These are phyloP conservation scores for Sarcophilus harrisii DNA, from an alignment of 2,797 vertebrate genomes.

Conservation along the genomic window DNA sequence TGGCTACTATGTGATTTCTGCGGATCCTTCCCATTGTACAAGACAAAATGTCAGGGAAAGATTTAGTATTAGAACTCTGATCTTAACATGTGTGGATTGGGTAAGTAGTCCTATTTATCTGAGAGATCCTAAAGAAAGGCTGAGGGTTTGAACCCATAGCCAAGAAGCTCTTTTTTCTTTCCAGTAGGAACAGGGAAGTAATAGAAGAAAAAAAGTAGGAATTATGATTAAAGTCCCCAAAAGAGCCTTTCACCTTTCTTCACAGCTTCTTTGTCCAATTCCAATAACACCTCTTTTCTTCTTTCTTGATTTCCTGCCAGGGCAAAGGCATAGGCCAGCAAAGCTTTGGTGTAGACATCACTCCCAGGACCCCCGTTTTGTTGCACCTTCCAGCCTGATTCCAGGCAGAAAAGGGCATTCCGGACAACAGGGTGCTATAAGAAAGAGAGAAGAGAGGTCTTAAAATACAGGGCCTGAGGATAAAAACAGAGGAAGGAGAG, in stretches of 20 bases:
- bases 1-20: neutral
- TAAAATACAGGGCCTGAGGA: neutral
- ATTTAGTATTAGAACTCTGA: conserved; percentile 5
- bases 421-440: conserved; percentile 73
- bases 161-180: neutral
- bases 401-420: conserved; percentile 80
- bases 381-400: conserved; percentile 58
- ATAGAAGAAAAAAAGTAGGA: neutral
- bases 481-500: neutral
- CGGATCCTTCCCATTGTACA: conserved; percentile 13
- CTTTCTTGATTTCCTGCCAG: conserved; percentile 75
- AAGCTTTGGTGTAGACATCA: conserved; percentile 76
- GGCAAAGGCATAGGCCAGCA: conserved; percentile 82
- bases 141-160: neutral
- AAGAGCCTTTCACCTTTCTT: conserved; percentile 73
- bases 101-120: conserved; percentile 4
- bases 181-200: neutral
- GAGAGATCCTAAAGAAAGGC: neutral
- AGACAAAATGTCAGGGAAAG: neutral
- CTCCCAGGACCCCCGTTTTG: conserved; percentile 56
- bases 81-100: conserved; percentile 24
- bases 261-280: conserved; percentile 72
- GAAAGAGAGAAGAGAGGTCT: neutral
- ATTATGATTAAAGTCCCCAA: neutral
- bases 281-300: conserved; percentile 61